phyloP scores from a whole-genome alignment of 2,113 vertebrate genomes.

The Sphaerodactylus townsendi region DNA sequence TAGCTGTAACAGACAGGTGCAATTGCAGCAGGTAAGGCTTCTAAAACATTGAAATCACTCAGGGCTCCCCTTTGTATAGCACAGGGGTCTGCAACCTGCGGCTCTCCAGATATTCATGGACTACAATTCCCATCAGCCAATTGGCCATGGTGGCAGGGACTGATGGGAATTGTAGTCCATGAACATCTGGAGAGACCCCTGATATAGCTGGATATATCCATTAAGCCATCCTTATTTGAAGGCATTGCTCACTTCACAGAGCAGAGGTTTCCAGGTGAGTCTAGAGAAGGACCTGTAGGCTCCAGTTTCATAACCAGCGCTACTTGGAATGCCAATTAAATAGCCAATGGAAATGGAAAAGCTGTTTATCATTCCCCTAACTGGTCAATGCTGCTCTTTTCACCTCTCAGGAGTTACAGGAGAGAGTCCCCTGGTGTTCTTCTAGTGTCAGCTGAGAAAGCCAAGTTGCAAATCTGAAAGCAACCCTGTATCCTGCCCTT shows the following conservation, averaged over 20 bases:
- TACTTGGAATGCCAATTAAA: background rate
- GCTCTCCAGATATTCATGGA: too few relatives aligned
- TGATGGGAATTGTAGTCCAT: too few relatives aligned
- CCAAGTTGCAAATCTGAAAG: background rate
- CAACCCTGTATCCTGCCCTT: background rate
- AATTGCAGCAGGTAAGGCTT: constrained; percentile 22
- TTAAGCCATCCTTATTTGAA: too few relatives aligned
- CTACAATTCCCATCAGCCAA: too few relatives aligned
- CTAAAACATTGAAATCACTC: background rate
- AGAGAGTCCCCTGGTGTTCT: too few relatives aligned
- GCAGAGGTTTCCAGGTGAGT: background rate
- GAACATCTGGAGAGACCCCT: too few relatives aligned
- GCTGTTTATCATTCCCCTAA: background rate
- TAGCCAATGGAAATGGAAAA: background rate
- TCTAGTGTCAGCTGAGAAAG: background rate
- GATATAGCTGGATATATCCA: too few relatives aligned
- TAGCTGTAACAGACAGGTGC: constrained; percentile 79
- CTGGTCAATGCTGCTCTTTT: background rate
- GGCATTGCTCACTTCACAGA: background rate
- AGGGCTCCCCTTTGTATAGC: background rate
- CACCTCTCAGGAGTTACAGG: background rate
- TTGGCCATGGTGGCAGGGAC: too few relatives aligned
- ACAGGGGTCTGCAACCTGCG: too few relatives aligned
- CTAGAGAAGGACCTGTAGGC: background rate
- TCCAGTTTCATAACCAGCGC: background rate